phyloP scores from a whole-genome alignment of 2,888 invertebrate species.

The Conistra vaccinii region DNA sequence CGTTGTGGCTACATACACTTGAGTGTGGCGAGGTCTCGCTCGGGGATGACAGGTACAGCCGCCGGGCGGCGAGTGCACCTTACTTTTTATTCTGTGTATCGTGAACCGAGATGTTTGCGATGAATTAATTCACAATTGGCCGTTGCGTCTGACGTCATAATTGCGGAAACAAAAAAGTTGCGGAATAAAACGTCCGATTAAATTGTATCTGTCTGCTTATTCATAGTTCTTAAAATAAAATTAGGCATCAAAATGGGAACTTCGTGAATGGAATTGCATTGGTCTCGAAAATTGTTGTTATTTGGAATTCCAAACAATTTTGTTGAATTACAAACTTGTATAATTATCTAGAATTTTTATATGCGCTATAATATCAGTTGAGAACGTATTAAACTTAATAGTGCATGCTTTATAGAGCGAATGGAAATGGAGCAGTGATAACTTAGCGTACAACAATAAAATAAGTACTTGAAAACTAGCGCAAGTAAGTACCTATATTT shows the following conservation, averaged over 20 bases:
- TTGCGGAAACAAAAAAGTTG: slow-evolving; percentile 59
- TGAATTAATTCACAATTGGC: slow-evolving; percentile 67
- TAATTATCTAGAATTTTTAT: background rate
- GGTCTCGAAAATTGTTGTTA: slow-evolving; percentile 14
- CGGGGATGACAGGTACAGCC: slow-evolving; percentile 79
- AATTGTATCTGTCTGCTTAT: slow-evolving; percentile 35
- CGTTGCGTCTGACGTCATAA: slow-evolving; percentile 64
- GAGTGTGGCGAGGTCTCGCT: slow-evolving; percentile 78
- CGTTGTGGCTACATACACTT: slow-evolving; percentile 81
- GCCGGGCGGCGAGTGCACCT: slow-evolving; percentile 76
- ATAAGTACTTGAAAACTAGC: slow-evolving; percentile 13
- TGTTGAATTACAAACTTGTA: slow-evolving; percentile 12
- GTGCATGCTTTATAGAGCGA: slow-evolving; percentile 2
- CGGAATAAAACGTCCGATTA: slow-evolving; percentile 32
- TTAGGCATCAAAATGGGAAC: slow-evolving; percentile 11
- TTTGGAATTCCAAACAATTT: slow-evolving; percentile 15
- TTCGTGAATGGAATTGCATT: slow-evolving; percentile 25
- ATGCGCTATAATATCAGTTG: background rate
- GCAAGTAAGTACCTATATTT: background rate
- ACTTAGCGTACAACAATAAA: background rate
- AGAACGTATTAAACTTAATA: slow-evolving; percentile 14
- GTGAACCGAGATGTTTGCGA: slow-evolving; percentile 66
- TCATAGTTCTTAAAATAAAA: slow-evolving; percentile 39
- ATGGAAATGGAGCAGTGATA: slow-evolving; percentile 12
- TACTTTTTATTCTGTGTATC: slow-evolving; percentile 80